Percentiles rank a stretch among this genome's conserved stretches.
Conservation (phyloP, 2,113 vertebrate genomes). For the Triplophysa rosa region DNA sequence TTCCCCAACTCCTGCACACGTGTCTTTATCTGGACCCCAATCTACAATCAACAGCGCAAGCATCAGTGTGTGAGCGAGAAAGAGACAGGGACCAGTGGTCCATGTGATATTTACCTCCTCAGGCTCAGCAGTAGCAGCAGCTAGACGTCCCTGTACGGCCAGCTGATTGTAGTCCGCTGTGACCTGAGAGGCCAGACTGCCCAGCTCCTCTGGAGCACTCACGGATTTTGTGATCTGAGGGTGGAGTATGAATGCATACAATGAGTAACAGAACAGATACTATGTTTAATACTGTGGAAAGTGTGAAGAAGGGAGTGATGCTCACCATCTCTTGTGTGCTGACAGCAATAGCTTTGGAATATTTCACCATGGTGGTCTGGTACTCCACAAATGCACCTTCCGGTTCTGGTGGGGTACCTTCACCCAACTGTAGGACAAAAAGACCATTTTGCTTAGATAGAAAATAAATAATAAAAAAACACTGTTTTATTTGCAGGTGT, state of each 20-base stretch:
- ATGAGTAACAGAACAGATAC: neutral
- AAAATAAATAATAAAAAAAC: neutral
- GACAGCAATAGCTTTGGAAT: constrained; percentile 93
- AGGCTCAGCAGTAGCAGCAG: constrained; percentile 91
- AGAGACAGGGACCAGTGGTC: neutral
- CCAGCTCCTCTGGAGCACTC: constrained; percentile 93
- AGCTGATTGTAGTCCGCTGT: constrained; percentile 95
- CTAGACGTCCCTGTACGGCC: constrained; percentile 89
- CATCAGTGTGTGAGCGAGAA: neutral
- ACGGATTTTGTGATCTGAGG: constrained; percentile 96
- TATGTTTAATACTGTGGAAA: neutral
- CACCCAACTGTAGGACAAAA: constrained; percentile 79
- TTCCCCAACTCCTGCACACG: constrained; percentile 93
- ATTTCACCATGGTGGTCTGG: constrained; percentile 96
- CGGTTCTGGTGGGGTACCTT: constrained; percentile 89
- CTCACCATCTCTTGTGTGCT: constrained; percentile 96
- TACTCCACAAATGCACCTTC: constrained; percentile 95
- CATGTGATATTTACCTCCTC: constrained; percentile 80
- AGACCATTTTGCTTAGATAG: neutral
- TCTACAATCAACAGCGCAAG: constrained; percentile 66
- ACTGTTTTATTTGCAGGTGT: neutral
- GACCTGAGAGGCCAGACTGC: constrained; percentile 94
- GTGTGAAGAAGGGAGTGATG: neutral
- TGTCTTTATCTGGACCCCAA: constrained; percentile 90
- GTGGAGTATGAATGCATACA: neutral